phyloP scores from a whole-genome alignment of 2,888 invertebrate genomes.

The Limenitis camilla region DNA sequence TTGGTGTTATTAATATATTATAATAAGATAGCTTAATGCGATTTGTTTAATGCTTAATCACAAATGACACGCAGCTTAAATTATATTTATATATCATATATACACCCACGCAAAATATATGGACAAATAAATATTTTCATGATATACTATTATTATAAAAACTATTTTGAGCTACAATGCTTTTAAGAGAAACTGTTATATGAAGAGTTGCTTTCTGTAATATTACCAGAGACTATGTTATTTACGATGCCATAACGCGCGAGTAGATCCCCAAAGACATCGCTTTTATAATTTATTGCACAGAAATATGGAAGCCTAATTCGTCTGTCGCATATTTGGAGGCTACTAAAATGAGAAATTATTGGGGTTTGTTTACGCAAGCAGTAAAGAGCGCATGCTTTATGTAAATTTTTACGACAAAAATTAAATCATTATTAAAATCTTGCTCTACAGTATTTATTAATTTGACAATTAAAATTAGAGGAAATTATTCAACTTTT shows the following conservation, averaged over 20 bases:
- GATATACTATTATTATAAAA: slow-evolving; percentile 30
- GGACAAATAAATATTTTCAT: too few species aligned
- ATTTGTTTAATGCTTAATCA: too few species aligned
- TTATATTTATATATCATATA: too few species aligned
- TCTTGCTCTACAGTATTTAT: too few species aligned
- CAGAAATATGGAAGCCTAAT: slow-evolving; percentile 60
- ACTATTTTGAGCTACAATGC: slow-evolving; percentile 18
- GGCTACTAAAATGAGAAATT: slow-evolving; percentile 36
- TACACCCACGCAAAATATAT: too few species aligned
- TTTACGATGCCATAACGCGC: slow-evolving; percentile 46
- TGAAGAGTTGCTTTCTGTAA: slow-evolving; percentile 42
- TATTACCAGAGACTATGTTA: slow-evolving; percentile 40
- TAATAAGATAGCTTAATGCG: too few species aligned
- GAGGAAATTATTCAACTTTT: too few species aligned
- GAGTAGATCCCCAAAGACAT: slow-evolving; percentile 49
- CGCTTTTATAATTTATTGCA: slow-evolving; percentile 60
- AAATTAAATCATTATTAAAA: neutral
- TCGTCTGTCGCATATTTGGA: slow-evolving; percentile 51
- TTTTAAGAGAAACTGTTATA: slow-evolving; percentile 36
- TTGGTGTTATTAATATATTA: too few species aligned
- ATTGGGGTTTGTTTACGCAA: slow-evolving; percentile 13
- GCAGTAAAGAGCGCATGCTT: too few species aligned
- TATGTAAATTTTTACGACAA: too few species aligned
- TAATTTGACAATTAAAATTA: too few species aligned
- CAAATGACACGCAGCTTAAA: too few species aligned